A percentile compares a stretch with the other conserved stretches of the same genome.
Conservation (phyloP, 2,113 vertebrate genomes). For the Epinephelus lanceolatus region DNA sequence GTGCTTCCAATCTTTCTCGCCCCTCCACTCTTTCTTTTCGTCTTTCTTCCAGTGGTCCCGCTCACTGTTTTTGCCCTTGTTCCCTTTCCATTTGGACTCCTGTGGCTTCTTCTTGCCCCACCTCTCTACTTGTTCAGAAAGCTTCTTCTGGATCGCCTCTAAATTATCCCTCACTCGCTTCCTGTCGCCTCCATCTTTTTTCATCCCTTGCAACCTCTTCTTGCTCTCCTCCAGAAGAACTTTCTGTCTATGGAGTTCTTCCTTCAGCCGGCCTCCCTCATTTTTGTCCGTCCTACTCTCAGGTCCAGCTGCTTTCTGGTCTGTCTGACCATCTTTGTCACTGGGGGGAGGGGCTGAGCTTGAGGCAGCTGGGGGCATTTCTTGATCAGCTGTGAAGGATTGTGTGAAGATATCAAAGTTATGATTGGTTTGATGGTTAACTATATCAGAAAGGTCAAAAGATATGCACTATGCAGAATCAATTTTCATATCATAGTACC, state of each 20-base stretch:
- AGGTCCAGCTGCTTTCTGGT: conserved; percentile 43
- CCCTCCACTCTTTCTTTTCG: conserved; percentile 65
- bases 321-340: conserved; percentile 36
- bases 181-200: conserved; percentile 65
- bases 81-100: conserved; percentile 68
- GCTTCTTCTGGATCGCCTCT: conserved; percentile 80
- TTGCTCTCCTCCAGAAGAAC: conserved; percentile 80
- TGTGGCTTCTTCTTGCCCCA: conserved; percentile 77
- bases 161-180: conserved; percentile 77
- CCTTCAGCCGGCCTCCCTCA: conserved; percentile 55
- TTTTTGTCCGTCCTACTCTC: conserved; percentile 40
- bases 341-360: conserved; percentile 38
- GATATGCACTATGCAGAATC: not conserved
- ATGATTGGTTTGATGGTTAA: not conserved
- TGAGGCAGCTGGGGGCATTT: conserved; percentile 31
- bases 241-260: conserved; percentile 81
- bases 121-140: conserved; percentile 79
- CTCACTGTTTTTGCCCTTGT: conserved; percentile 58
- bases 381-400: conserved; percentile 61
- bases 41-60: conserved; percentile 73
- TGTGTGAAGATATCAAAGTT: conserved; percentile 2
- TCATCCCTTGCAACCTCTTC: conserved; percentile 81
- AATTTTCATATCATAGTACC: not conserved
- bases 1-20: conserved; percentile 65
- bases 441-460: conserved; percentile 6